Base-by-base conservation (phyloP, 2,113 vertebrate genomes). In the Mobula birostris region DNA sequence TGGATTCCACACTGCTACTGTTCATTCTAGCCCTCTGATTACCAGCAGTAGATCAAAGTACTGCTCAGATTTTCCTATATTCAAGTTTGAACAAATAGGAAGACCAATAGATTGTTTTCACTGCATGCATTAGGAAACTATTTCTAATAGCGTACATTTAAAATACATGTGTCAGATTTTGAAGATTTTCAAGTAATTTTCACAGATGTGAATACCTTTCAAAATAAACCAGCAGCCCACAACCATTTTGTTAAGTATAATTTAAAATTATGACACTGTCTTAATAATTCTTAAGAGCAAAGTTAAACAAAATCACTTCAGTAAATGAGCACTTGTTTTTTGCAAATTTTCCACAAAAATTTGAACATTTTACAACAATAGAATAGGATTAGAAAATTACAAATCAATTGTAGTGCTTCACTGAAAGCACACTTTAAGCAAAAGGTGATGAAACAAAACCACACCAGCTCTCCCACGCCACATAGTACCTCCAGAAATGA, bases 301-400 rank as follows among this genome's bases (percentile, higher is more conserved):
- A 93, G 72, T 93, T 93, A 93, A 93, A 93, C 90, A 93, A 93
- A 93, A 93, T 74, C 91, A 93, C 91, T 93, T 76, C 91, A 93
- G 91, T 95, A 94, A 95, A 95, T 94, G 95, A 96, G 82, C 95
- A 94, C 78, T 96, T 14, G 95, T 96, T 95, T 95, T 94, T 93
- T 93, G 91, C 56, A 77, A 95, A 36, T 95, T 95, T 95, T 94
- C 94, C 91, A 93, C 94, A 95, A 95, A 95, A 95, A 72, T 95
- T 12, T 95, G 95, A 95, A 94, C 88, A 88, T 95, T 96, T 95
- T 96, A 96, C 95, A 95, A 95, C 95, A 95, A 80, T 95, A 78
- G 91, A 96, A 95, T 14, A 95, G 0, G 95, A 96, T 93, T 94
- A 95, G 94, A 95, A 95, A 91, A 94, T 94, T 94, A 95, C 61